Percentiles rank a stretch among this genome's conserved stretches.
These are phyloP conservation scores for Helogale parvula DNA, from an alignment of 2,113 vertebrate genomes.

Conservation along the genomic window DNA sequence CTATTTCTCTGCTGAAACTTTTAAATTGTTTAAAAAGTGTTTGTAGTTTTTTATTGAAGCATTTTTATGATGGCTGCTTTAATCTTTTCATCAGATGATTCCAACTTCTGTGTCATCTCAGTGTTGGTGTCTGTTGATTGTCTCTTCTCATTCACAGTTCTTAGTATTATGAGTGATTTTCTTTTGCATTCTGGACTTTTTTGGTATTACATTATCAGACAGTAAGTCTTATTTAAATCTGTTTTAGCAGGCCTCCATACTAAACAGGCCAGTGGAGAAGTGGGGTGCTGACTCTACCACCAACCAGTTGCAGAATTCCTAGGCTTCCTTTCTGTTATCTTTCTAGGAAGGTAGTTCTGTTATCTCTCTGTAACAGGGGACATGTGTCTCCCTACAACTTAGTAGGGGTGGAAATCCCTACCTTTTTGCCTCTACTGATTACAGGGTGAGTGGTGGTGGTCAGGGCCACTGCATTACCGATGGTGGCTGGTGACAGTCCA, in stretches of 20 bases:
- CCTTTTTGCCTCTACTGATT: constrained; percentile 14
- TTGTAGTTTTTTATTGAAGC: background rate
- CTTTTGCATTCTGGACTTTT: background rate
- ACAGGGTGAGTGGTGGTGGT: background rate
- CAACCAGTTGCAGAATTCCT: constrained; percentile 12
- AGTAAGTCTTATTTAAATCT: constrained; percentile 42
- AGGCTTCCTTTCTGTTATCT: background rate
- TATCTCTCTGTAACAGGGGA: background rate
- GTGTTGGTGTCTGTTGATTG: background rate
- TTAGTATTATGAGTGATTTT: constrained; percentile 31
- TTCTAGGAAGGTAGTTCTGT: background rate
- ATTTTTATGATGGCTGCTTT: constrained; percentile 35
- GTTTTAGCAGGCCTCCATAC: background rate
- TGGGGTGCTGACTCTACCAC: background rate
- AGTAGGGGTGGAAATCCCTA: background rate
- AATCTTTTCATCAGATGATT: constrained; percentile 50
- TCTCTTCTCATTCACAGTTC: constrained; percentile 21
- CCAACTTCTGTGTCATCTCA: constrained; percentile 2
- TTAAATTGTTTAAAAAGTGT: background rate
- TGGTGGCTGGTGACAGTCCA: background rate
- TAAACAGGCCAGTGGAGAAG: background rate
- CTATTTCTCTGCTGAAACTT: constrained; percentile 18
- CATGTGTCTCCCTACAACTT: background rate
- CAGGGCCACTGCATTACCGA: background rate
- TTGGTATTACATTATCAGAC: background rate